Evolutionary conservation across 1,140 invertebrate genomes (phyloP).

Genomic region (Lepidurus packardi): DNA sequence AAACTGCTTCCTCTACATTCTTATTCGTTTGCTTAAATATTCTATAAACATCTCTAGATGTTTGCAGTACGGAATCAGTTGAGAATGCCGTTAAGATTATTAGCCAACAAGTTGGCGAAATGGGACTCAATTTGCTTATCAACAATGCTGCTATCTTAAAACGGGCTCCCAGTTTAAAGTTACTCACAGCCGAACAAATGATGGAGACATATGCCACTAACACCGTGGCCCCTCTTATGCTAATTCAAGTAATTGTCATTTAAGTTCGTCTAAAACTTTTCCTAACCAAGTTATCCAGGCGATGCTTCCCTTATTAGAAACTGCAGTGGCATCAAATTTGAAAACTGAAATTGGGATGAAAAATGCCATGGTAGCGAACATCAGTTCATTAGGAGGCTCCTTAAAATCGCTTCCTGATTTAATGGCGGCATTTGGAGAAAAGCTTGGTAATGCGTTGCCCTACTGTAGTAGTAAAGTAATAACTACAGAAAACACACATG

Average conservation of each 20-base stretch:
- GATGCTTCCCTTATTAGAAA: constrained; percentile 53
- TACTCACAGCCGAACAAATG: constrained; percentile 64
- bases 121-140: constrained; percentile 72
- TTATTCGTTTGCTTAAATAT: not conserved
- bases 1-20: not conserved
- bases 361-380: constrained; percentile 71
- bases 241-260: constrained; percentile 47
- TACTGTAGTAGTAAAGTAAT: constrained; percentile 33
- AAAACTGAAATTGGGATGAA: constrained; percentile 46
- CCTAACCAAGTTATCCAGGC: not conserved
- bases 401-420: constrained; percentile 46
- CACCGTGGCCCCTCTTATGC: constrained; percentile 71
- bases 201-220: constrained; percentile 65
- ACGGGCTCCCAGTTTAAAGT: constrained; percentile 63
- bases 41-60: constrained; percentile 50
- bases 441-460: constrained; percentile 26
- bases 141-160: constrained; percentile 77
- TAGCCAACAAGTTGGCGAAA: constrained; percentile 49
- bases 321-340: constrained; percentile 49
- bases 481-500: too few relatives aligned
- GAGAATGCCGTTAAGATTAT: constrained; percentile 54
- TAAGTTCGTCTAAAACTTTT: not conserved
- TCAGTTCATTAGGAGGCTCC: constrained; percentile 74
- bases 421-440: not conserved
- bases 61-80: constrained; percentile 54